Conservation (phyloP, 2,888 invertebrate species). For the Calameuta filiformis region DNA sequence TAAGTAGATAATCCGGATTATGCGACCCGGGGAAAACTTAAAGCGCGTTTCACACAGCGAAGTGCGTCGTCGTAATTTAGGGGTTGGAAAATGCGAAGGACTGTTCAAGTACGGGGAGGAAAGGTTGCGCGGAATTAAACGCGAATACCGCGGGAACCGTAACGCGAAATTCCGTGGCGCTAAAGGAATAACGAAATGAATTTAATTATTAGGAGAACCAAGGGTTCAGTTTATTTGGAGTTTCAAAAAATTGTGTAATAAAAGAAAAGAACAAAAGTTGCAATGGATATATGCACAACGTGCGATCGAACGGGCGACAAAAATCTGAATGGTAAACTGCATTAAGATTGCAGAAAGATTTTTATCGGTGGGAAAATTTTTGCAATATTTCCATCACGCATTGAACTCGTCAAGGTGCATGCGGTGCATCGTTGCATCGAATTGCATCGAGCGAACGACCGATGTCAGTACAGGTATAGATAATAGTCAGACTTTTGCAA, state of each 20-base stretch:
- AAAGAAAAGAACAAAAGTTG: not conserved
- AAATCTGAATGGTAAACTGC: not conserved
- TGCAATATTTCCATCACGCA: not conserved
- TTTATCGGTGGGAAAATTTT: not conserved
- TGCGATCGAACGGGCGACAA: not conserved
- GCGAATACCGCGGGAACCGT: not conserved
- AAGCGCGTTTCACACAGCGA: not conserved
- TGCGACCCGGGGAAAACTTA: not conserved
- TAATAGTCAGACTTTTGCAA: no score
- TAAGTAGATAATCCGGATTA: not conserved
- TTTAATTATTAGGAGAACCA: not conserved
- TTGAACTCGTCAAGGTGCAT: not conserved
- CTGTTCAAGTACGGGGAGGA: not conserved
- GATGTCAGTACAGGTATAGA: not conserved
- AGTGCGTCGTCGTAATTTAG: not conserved
- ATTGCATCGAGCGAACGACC: not conserved
- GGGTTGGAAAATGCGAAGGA: not conserved
- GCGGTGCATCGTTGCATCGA: not conserved
- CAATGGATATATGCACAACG: not conserved
- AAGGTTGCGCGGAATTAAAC: not conserved
- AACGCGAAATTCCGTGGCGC: not conserved
- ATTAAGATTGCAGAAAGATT: not conserved
- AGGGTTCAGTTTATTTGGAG: not conserved
- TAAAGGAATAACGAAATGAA: not conserved
- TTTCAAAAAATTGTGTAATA: not conserved